phyloP scores from a whole-genome alignment of 2,888 invertebrate genomes.

The Melinaea menophilus region DNA sequence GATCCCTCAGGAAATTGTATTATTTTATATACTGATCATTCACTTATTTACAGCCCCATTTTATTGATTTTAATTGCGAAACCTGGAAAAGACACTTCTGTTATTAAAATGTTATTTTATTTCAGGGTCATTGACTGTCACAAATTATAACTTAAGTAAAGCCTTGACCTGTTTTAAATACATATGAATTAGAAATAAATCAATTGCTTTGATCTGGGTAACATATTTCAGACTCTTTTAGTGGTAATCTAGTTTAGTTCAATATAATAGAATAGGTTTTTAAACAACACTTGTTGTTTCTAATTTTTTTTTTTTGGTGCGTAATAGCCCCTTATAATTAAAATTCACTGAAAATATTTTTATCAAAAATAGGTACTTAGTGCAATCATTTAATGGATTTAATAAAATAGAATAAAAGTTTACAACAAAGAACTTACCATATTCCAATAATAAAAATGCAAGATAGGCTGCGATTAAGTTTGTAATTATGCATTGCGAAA shows the following conservation, averaged over 20 bases:
- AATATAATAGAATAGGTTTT: too few species aligned
- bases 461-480: conserved; percentile 42
- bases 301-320: too few species aligned
- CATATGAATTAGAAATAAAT: too few species aligned
- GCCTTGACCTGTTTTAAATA: too few species aligned
- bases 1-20: conserved; percentile 59
- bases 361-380: too few species aligned
- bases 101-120: background rate
- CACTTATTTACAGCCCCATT: conserved; percentile 36
- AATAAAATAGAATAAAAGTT: conserved; percentile 24
- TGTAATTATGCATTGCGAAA: conserved; percentile 47
- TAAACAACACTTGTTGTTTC: too few species aligned
- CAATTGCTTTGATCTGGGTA: too few species aligned
- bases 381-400: too few species aligned
- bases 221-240: too few species aligned
- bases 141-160: background rate
- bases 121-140: background rate
- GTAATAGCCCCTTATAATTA: too few species aligned
- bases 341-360: too few species aligned
- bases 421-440: conserved; percentile 70
- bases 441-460: conserved; percentile 45
- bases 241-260: too few species aligned
- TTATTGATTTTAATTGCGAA: conserved; percentile 20
- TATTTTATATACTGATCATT: conserved; percentile 33
- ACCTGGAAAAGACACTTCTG: conserved; percentile 27